Evolutionary conservation across 2,113 vertebrate species (phyloP), one percentile per base, ranked within the genome.

Genomic region (Pantherophis guttatus): DNA sequence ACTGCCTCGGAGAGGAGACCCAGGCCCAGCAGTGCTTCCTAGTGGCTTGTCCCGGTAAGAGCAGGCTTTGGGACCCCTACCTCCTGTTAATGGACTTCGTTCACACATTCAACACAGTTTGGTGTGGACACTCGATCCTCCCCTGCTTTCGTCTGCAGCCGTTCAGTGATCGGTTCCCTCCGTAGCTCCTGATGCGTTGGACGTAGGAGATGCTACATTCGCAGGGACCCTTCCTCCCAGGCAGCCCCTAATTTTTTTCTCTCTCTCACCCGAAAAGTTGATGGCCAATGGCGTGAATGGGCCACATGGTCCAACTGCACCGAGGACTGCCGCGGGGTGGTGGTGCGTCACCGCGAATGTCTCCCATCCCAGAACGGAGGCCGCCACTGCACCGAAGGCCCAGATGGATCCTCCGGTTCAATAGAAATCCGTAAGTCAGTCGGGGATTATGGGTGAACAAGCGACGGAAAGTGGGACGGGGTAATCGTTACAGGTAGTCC

Each of bases 261-360:
- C 24, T 11, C 54, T 58, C 39, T 13, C 50, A 19, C 57, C 13
- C 91, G 53, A 12, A 0, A 94, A 99, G 99, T 98, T 94, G 98
- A 99, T 0, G 98, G 98, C 0, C 93, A 94, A 0, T 99, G 99
- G 99, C 94, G 97, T 7, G 94, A 98, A 0, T 99, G 99, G 98
- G 96, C 93, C 0, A 96, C 91, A 13, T 99, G 98, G 99, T 98
- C 98, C 0, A 98, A 97, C 87, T 99, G 99, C 94, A 97, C 97
- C 0, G 95, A 95, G 89, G 95, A 95, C 0, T 99, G 99, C 58
- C 96, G 96, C 0, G 98, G 98, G 3, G 95, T 98, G 58, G 97
- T 97, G 94, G 95, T 98, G 1, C 97, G 98, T 15, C 97, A 96
- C 8, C 96, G 98, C 86, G 97, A 93, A n/a, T 99, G 99, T 94